Evolutionary conservation across 1,140 invertebrate genomes (phyloP), one percentile per base, ranked within the genome.

Genomic region (Danaus melanippus): DNA sequence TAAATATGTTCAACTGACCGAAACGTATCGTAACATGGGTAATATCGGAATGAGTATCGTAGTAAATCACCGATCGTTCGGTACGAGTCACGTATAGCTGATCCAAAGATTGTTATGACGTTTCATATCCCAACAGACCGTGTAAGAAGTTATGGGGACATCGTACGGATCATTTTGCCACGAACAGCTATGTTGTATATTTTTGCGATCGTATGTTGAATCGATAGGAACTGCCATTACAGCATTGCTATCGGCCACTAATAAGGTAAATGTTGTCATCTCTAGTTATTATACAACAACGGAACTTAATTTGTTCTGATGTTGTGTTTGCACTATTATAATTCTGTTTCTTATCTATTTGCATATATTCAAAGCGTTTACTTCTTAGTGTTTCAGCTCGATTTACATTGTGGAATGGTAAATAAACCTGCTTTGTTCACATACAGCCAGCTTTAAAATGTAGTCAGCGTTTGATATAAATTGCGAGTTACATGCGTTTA

Each of bases 1-100:
- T 60, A 32, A 45, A 55, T 48, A 51, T 46, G 48, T 44, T 40
- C 45, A 60, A 54, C 51, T 50, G 46, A 68, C 55, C 62, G 57
- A 63, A 67, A 66, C 64, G 61, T 71, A 66, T 63, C 58, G 53
- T 41, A 54, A 67, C 65, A 67, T 65, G 67, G 64, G 62, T 76
- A 75, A 71, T 77, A 58, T 73, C 74, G 50, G 54, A 43, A 50
- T 61, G 42, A 54, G 52, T 56, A 48, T 58, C 54, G 58, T 45
- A 55, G 64, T 63, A 63, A 60, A 63, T 63, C 64, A 63, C 54
- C 40, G 48, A 62, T 40, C 42, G 39, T 46, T 43, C 51, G 47
- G 52, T 39, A 8, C 43, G 52, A 56, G 56, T 64, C 55, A 66
- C 64, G 53, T 66, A 59, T 48, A 66, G 53, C 12, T 50, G 46